Percentiles rank a stretch among this genome's conserved stretches.
Evolutionary conservation across 2,797 vertebrate species (phyloP).

Genomic region (Anguilla marmorata): DNA sequence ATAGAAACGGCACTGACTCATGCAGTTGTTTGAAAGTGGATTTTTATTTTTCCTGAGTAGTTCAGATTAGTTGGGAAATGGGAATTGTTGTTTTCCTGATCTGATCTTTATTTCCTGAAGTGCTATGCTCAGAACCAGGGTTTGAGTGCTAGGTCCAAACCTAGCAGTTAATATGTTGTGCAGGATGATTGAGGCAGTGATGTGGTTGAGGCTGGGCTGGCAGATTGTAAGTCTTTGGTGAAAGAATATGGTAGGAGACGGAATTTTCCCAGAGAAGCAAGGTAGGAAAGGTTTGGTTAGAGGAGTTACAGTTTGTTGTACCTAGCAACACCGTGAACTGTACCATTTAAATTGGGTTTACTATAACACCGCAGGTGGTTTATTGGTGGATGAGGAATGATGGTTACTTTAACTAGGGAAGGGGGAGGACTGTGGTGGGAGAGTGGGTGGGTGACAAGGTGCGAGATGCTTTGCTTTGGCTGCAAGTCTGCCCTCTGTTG

Average conservation of each 20-base stretch:
- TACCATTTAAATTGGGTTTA: not conserved
- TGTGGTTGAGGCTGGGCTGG: not conserved
- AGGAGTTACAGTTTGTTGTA: not conserved
- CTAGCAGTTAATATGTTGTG: not conserved
- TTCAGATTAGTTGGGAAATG: not conserved
- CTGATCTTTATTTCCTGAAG: not conserved
- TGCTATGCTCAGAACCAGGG: not conserved
- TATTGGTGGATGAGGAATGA: not conserved
- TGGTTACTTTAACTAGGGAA: not conserved
- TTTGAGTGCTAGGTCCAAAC: not conserved
- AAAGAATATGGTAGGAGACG: not conserved
- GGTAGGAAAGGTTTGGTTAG: not conserved
- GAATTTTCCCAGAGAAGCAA: not conserved
- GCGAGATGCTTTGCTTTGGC: not conserved
- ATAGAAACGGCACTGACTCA: conserved; percentile 4
- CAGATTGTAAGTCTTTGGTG: not conserved
- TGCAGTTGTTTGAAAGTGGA: not conserved
- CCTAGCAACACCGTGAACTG: not conserved
- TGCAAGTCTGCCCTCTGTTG: not conserved
- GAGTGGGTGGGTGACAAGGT: not conserved
- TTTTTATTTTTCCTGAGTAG: not conserved
- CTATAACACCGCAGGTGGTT: not conserved
- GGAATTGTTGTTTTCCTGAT: not conserved
- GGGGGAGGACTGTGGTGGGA: not conserved
- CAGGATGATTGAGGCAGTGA: not conserved